These are phyloP conservation scores for Apaloderma vittatum DNA, from an alignment of 2,113 vertebrate genomes.

Conservation along the genomic window DNA sequence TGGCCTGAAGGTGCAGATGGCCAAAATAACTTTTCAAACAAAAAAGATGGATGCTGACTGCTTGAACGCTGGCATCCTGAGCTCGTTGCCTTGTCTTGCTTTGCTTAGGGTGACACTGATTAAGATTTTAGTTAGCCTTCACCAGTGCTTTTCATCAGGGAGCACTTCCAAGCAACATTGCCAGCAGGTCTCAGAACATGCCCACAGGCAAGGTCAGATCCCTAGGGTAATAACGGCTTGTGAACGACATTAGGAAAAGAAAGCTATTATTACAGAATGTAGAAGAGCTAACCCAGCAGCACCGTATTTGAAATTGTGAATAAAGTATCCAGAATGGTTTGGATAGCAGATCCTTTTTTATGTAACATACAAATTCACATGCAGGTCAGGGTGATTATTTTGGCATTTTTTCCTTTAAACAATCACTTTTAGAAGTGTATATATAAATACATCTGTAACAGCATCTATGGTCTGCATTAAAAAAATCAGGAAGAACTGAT, in stretches of 20 bases:
- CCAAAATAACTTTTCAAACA: neutral
- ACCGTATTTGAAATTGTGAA: neutral
- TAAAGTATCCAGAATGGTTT: neutral
- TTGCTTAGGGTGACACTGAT: neutral
- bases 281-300: neutral
- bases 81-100: neutral
- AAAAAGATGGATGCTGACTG: neutral
- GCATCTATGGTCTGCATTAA: fast-evolving
- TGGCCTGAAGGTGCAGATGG: neutral
- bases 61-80: neutral
- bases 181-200: neutral
- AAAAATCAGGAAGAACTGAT: neutral
- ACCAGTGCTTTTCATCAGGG: neutral
- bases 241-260: neutral
- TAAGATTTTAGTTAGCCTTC: neutral
- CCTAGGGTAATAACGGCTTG: neutral
- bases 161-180: neutral
- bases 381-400: neutral
- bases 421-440: neutral
- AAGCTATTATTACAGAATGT: neutral
- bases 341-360: neutral
- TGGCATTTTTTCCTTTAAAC: neutral
- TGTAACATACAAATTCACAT: neutral
- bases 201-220: neutral
- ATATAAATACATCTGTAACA: neutral